Conservation (phyloP, 2,888 invertebrate species). For the Camponotus fellah region DNA sequence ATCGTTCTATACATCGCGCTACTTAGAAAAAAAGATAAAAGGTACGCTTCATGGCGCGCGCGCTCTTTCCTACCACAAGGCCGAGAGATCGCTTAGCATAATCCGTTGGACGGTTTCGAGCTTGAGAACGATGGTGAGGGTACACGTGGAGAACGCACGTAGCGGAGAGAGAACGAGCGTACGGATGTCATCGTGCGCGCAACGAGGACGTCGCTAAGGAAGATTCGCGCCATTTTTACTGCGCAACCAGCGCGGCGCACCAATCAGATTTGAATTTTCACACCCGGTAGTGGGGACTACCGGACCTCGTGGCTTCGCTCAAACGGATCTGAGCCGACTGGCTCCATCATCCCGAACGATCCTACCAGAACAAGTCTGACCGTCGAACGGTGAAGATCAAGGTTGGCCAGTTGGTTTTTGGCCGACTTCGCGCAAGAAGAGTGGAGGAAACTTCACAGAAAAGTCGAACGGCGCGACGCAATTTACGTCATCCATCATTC, state of each 20-base stretch:
- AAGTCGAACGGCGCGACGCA: slow-evolving; percentile 31
- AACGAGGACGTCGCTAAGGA: slow-evolving; percentile 48
- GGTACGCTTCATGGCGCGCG: slow-evolving; percentile 68
- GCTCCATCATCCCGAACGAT: slow-evolving; percentile 48
- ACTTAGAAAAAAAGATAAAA: slow-evolving; percentile 70
- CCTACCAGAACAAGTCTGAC: slow-evolving; percentile 77
- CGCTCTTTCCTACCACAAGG: slow-evolving; percentile 64
- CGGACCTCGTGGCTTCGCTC: slow-evolving; percentile 80
- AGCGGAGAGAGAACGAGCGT: not conserved
- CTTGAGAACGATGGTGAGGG: slow-evolving; percentile 18
- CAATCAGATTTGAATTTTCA: slow-evolving; percentile 82
- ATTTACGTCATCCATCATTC: not conserved
- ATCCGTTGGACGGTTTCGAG: slow-evolving; percentile 80
- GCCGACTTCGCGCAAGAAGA: slow-evolving; percentile 17
- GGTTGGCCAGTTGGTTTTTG: slow-evolving; percentile 26
- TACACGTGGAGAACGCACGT: slow-evolving; percentile 32
- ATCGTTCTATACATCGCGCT: slow-evolving; percentile 75
- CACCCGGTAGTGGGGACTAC: slow-evolving; percentile 74
- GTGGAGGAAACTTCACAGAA: slow-evolving; percentile 63
- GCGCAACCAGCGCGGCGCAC: slow-evolving; percentile 82
- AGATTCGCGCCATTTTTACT: slow-evolving; percentile 82
- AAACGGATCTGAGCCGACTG: slow-evolving; percentile 60
- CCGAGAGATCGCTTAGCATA: slow-evolving; percentile 81
- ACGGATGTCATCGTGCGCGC: not conserved
- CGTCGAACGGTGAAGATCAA: slow-evolving; percentile 74